Evolutionary conservation across 2,113 vertebrate species (phyloP), one percentile per base, ranked within the genome.

Genomic region (Typhlomys cinereus): DNA sequence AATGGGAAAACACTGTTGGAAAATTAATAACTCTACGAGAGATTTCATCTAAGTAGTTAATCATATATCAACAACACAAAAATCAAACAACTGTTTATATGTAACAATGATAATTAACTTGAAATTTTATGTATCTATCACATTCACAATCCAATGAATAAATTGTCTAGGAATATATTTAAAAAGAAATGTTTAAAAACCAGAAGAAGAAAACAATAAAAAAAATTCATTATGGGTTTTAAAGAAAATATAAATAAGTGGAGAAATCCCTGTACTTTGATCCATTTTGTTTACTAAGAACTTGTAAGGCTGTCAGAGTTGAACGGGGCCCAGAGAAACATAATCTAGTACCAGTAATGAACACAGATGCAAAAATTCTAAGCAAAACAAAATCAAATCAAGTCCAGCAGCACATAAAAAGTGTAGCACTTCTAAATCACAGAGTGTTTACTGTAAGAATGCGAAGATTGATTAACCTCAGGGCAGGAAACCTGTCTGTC

Each of bases 151-250:
- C 29, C 88, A 82, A 67, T 71, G 39, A 94, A 84, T 83, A 84
- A n/a, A 84, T 89, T 85, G 85, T 71, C 82, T 90, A 73, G 39
- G 57, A 88, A 73, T 88, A 85, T 69, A 78, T 69, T 90, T 85
- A 74, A 75, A 69, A 93, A n/a, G 54, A 82, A 90, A 86, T n/a
- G 18, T 83, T 84, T 80, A 89, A 79, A 41, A 73, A 29, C 10
- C 44, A n/a, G 23, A 74, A 50, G 61, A 89, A 82, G 48, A 92
- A 93, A 83, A 75, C 39, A 44, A 48, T 59, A 86, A 82, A 84
- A 67, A 44, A 84, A 67, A 44, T 82, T 62, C 80, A 82, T 90
- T 75, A 15, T 52, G 31, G 62, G 52, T 62, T 93, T 88, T 66
- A 79, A 92, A 81, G 79, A 92, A 82, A 41, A 69, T 23, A 36